Base-by-base conservation (phyloP, 2,113 vertebrate species). In the Elanoides forficatus region DNA sequence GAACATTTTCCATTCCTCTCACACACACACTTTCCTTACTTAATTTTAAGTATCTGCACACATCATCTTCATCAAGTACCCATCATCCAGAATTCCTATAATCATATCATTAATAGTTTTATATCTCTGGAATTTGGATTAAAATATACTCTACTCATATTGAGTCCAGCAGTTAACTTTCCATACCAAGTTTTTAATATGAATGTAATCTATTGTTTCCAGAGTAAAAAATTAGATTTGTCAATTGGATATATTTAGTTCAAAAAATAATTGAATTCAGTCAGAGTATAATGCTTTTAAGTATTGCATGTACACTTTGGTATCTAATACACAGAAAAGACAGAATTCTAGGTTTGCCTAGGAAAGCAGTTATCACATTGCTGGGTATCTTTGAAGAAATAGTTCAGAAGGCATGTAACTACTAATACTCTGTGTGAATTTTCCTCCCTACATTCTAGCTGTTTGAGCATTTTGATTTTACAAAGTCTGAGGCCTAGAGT, bases 11-110 rank as follows among this genome's bases (percentile, higher is more conserved):
- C 3, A 42, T 75, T 89, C 26, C 20, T 59, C 15, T 2, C 9
- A 71, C 10, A 23, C 7, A 14, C 0, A 0, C 7, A n/a, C 3
- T 80, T 75, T 18, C 29, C 16, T 53, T 59, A 38, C 19, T 59
- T 53, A 40, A 40, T 71, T 42, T 34, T 25, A 63, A 23, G 11
- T 74, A 32, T 68, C 10, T 76, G 16, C 13, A 42, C 34, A 40
- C 10, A 27, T 25, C 27, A 48, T 53, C 47, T 75, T 88, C 27
- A 68, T 55, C 16, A 63, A 42, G 15, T 38, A 27, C 17, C 5
- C 8, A 48, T 70, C 8, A 73, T 30, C 78, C 55, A 73, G 7
- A 87, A 91, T 78, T 87, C 32, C 18, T 75, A 13, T 45, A 53
- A 75, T 34, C 43, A 55, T 42, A 55, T 50, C 7, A 65, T 22